Percentiles rank a stretch among this genome's conserved stretches.
These are phyloP conservation scores for Triplophysa tibetana DNA, from an alignment of 2,113 vertebrate genomes.

Conservation along the genomic window DNA sequence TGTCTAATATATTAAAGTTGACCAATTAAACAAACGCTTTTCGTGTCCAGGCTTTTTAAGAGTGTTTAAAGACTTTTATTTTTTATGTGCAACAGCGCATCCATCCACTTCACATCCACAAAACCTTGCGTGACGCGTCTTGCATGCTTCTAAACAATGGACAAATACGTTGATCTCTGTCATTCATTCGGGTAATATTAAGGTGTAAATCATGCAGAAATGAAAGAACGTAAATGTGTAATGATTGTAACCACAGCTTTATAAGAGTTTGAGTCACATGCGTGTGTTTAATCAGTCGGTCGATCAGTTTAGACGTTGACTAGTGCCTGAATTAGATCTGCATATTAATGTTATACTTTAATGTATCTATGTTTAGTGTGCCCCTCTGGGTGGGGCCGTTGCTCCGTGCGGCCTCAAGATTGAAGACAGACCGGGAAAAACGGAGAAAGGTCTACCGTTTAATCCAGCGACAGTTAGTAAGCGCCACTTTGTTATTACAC, in stretches of 20 bases:
- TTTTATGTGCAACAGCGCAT: background rate
- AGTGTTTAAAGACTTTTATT: no score
- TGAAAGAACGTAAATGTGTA: background rate
- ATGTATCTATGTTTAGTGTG: slow-evolving; percentile 53
- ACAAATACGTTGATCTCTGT: slow-evolving; percentile 59
- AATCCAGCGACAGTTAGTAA: slow-evolving; percentile 68
- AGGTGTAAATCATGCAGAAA: background rate
- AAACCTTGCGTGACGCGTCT: background rate
- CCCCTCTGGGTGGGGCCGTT: slow-evolving; percentile 70
- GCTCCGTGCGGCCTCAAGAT: slow-evolving; percentile 57
- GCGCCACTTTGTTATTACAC: slow-evolving; percentile 5
- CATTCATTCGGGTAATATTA: slow-evolving; percentile 61
- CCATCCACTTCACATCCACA: background rate
- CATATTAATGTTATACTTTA: background rate
- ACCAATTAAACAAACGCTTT: background rate
- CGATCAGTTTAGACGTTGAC: no score
- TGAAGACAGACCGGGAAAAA: slow-evolving; percentile 58
- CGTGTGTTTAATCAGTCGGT: background rate
- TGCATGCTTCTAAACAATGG: slow-evolving; percentile 51
- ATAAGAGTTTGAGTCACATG: background rate
- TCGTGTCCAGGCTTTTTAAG: background rate
- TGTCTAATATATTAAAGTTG: slow-evolving; percentile 17
- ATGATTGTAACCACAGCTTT: background rate
- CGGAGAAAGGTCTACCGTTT: slow-evolving; percentile 68
- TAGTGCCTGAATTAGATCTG: background rate